Percentiles rank a stretch among this genome's conserved stretches.
Evolutionary conservation across 2,888 invertebrate genomes (phyloP).

Genomic region (Exocentrus adspersus): DNA sequence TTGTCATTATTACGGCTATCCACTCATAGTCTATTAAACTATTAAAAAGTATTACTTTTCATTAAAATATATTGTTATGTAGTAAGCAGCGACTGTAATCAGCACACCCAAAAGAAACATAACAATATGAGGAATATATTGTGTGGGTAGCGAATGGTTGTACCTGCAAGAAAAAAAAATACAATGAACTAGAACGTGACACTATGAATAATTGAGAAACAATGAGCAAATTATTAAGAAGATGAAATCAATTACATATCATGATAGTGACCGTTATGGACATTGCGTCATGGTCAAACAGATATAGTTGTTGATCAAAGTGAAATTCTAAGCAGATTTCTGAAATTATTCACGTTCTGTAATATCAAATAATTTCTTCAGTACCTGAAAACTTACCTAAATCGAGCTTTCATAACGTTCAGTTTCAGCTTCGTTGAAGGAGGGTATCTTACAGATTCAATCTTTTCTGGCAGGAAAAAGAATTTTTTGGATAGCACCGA

Average conservation of each 20-base stretch:
- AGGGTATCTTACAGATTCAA: conserved; percentile 80
- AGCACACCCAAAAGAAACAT: conserved; percentile 77
- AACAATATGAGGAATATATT: conserved; percentile 72
- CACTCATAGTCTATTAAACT: neutral
- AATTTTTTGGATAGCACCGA: conserved; percentile 79
- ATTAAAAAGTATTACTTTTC: too few relatives aligned
- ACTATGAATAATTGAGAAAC: too few relatives aligned
- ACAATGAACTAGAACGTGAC: too few relatives aligned
- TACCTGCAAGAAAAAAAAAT: too few relatives aligned
- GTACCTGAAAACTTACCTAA: conserved; percentile 69
- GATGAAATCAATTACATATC: too few relatives aligned
- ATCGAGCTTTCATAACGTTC: conserved; percentile 68
- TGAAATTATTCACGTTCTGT: too few relatives aligned
- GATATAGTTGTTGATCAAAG: too few relatives aligned
- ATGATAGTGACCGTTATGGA: too few relatives aligned
- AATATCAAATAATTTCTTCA: too few relatives aligned
- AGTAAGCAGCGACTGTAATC: conserved; percentile 62
- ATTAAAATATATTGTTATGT: conserved; percentile 30
- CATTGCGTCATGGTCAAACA: too few relatives aligned
- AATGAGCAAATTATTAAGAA: too few relatives aligned
- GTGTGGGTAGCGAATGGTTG: conserved; percentile 44
- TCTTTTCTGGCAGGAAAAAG: conserved; percentile 74
- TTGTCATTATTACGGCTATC: neutral
- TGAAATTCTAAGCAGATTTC: too few relatives aligned
- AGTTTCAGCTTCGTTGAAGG: conserved; percentile 82